Percentiles rank a stretch among this genome's conserved stretches.
Conservation (phyloP, 2,797 vertebrate species). For the Bradypodion ventrale region DNA sequence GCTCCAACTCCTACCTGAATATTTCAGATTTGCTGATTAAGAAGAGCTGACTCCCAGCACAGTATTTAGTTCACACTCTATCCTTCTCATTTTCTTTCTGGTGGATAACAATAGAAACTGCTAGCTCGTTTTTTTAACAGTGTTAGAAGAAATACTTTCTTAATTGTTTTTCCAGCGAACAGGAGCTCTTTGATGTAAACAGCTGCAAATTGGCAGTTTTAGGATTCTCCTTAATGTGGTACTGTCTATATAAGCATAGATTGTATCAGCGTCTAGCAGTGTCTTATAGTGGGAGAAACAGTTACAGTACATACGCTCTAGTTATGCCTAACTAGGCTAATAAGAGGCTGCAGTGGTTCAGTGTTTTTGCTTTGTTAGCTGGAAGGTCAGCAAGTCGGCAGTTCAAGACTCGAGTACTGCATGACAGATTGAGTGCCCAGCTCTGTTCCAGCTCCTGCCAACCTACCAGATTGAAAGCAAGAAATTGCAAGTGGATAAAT, state of each 20-base stretch:
- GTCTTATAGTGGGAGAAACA: background rate
- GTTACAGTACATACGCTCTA: background rate
- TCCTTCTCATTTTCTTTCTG: constrained; percentile 55
- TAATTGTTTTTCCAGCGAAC: background rate
- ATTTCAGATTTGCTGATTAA: constrained; percentile 46
- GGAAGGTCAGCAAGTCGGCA: too few species aligned
- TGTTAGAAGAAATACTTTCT: background rate
- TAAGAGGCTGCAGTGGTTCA: too few species aligned
- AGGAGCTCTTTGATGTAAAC: background rate
- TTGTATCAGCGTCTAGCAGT: background rate
- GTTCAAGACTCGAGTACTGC: too few species aligned
- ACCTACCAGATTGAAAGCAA: too few species aligned
- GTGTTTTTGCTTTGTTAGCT: too few species aligned
- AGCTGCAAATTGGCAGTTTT: background rate
- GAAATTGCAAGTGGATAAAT: too few species aligned
- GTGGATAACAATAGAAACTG: background rate
- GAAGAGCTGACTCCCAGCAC: constrained; percentile 46
- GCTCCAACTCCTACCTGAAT: constrained; percentile 46
- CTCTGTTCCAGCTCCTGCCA: too few species aligned
- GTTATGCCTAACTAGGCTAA: background rate
- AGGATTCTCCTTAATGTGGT: background rate
- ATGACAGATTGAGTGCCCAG: too few species aligned
- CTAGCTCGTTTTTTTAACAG: background rate
- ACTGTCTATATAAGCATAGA: background rate
- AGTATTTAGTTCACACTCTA: constrained; percentile 55